Evolutionary conservation across 2,113 vertebrate genomes (phyloP).

Genomic region (Crotalus helleri): DNA sequence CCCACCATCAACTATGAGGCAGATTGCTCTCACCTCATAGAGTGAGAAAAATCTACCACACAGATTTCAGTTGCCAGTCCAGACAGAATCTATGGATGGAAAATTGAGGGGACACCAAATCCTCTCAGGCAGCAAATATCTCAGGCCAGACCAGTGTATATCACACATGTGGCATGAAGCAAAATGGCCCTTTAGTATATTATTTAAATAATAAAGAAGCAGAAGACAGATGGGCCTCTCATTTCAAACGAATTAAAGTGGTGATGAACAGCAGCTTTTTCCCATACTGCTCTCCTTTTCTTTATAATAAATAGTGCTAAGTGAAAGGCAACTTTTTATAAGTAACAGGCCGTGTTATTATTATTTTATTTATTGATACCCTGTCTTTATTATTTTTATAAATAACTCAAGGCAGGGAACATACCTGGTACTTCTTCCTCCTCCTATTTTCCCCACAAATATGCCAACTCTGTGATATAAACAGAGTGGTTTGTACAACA

Average conservation of each 20-base stretch:
- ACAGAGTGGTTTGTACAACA: slow-evolving; percentile 37
- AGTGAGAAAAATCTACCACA: neutral
- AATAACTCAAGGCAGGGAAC: neutral
- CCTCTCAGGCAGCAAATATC: neutral
- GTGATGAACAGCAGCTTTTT: neutral
- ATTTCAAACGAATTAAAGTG: neutral
- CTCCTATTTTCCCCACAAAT: neutral
- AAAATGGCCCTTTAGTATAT: neutral
- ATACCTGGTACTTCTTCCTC: neutral
- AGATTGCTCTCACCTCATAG: neutral
- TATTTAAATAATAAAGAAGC: neutral
- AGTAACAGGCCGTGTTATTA: neutral
- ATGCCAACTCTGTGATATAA: slow-evolving; percentile 21
- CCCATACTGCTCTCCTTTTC: neutral
- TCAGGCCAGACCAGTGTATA: neutral
- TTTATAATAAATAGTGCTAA: slow-evolving; percentile 28
- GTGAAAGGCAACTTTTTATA: slow-evolving; percentile 8
- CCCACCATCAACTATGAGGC: neutral
- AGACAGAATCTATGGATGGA: neutral
- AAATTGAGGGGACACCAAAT: neutral
- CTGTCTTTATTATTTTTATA: neutral
- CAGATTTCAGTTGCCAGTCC: neutral
- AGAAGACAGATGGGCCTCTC: neutral
- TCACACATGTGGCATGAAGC: neutral
- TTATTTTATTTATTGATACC: neutral